Evolutionary conservation across 2,888 invertebrate genomes (phyloP).

Genomic region (Drosophila pegasa): DNA sequence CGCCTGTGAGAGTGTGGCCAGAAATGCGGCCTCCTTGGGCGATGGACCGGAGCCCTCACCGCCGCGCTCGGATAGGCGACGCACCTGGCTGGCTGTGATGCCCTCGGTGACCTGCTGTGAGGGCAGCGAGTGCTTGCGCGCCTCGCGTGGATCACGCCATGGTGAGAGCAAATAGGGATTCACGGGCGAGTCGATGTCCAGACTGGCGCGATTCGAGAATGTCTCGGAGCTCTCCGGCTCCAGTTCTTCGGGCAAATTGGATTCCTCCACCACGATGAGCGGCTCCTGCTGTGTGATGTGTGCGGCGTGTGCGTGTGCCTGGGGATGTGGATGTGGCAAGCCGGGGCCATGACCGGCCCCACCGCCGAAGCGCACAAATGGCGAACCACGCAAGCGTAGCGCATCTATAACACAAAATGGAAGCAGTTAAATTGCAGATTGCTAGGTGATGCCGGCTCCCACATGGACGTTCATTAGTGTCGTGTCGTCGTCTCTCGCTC

Average conservation of each 20-base stretch:
- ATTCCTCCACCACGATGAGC: conserved; percentile 93
- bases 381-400: conserved; percentile 88
- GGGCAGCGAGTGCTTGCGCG: conserved; percentile 92
- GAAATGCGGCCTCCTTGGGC: conserved; percentile 92
- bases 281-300: conserved; percentile 88
- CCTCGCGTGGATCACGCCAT: conserved; percentile 90
- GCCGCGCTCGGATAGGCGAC: conserved; percentile 92
- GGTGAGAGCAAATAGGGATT: conserved; percentile 93
- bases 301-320: not conserved
- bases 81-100: conserved; percentile 94
- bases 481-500: conserved; percentile 15
- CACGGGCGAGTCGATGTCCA: conserved; percentile 91
- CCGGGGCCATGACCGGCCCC: conserved; percentile 53
- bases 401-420: conserved; percentile 70
- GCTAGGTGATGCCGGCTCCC: conserved; percentile 25
- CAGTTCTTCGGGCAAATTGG: conserved; percentile 89
- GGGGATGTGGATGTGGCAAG: conserved; percentile 17
- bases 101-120: conserved; percentile 94
- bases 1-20: conserved; percentile 92
- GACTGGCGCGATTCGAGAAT: conserved; percentile 87
- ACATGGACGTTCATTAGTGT: conserved; percentile 42
- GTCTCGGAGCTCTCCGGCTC: conserved; percentile 85
- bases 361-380: conserved; percentile 86
- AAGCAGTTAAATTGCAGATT: conserved; percentile 21
- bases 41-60: conserved; percentile 91